These are phyloP conservation scores for Lepidurus packardi DNA, from an alignment of 1,140 invertebrate genomes.

Conservation along the genomic window DNA sequence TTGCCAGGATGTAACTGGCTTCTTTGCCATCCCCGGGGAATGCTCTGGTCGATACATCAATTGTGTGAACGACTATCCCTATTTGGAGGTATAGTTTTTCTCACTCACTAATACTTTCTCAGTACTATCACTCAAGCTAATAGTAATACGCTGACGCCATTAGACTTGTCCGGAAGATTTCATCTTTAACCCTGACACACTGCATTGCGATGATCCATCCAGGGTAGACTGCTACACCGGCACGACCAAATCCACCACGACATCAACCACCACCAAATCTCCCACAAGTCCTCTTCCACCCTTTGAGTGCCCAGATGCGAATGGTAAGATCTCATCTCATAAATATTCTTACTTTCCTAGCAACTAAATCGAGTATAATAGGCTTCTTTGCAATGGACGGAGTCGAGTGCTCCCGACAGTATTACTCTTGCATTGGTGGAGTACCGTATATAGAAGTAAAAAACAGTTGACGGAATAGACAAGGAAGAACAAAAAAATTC, in stretches of 20 bases:
- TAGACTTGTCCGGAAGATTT: constrained; percentile 17
- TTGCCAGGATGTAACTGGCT: background rate
- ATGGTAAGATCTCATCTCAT: background rate
- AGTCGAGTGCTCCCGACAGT: background rate
- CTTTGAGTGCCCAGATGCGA: background rate
- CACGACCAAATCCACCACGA: background rate
- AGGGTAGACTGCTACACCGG: constrained; percentile 20
- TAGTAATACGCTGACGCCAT: no score
- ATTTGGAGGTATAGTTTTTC: constrained; percentile 23
- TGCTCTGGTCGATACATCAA: constrained; percentile 1
- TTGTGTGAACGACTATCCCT: constrained; percentile 25
- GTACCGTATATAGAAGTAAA: background rate
- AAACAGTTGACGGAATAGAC: background rate
- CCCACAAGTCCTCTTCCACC: background rate
- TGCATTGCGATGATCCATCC: constrained; percentile 27
- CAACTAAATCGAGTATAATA: background rate
- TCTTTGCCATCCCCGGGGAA: constrained; percentile 23
- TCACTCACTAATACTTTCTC: background rate
- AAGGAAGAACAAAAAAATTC: background rate
- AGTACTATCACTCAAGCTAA: background rate
- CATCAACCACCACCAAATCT: background rate
- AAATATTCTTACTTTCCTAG: background rate
- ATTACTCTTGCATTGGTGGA: background rate
- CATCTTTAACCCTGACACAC: constrained; percentile 22
- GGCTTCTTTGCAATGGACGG: background rate